phyloP scores from a whole-genome alignment of 1,140 invertebrate genomes.

The Gonioctena quinquepunctata region DNA sequence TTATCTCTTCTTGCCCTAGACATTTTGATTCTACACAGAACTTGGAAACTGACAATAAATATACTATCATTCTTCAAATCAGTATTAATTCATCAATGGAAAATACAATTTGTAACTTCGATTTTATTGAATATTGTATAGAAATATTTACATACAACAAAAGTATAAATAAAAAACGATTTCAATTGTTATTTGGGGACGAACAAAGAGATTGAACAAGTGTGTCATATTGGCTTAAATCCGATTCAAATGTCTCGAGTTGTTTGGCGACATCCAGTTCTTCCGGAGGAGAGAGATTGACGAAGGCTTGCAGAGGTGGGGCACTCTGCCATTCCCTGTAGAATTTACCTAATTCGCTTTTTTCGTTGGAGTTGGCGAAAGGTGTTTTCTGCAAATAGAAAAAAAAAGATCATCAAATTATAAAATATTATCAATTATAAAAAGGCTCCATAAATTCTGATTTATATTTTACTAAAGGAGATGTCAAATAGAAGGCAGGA shows the following conservation, averaged over 20 bases:
- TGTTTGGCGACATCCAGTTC: conserved; percentile 72
- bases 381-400: conserved; percentile 62
- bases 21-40: too few species aligned
- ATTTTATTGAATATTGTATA: neutral
- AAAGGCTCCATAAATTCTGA: too few species aligned
- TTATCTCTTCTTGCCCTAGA: too few species aligned
- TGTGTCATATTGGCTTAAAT: conserved; percentile 74
- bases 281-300: conserved; percentile 64
- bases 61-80: too few species aligned
- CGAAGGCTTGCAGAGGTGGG: conserved; percentile 69
- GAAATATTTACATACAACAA: neutral
- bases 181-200: conserved; percentile 59
- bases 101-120: too few species aligned
- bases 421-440: too few species aligned
- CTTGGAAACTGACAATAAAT: too few species aligned
- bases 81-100: too few species aligned
- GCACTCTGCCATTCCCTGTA: conserved; percentile 79
- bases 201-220: conserved; percentile 68
- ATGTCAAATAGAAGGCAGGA: too few species aligned
- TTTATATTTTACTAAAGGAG: too few species aligned
- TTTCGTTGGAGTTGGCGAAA: conserved; percentile 66
- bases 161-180: neutral
- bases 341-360: conserved; percentile 73
- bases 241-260: conserved; percentile 74
- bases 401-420: conserved; percentile 24